phyloP scores from a whole-genome alignment of 1,140 invertebrate species.

The Armadillidium nasatum region DNA sequence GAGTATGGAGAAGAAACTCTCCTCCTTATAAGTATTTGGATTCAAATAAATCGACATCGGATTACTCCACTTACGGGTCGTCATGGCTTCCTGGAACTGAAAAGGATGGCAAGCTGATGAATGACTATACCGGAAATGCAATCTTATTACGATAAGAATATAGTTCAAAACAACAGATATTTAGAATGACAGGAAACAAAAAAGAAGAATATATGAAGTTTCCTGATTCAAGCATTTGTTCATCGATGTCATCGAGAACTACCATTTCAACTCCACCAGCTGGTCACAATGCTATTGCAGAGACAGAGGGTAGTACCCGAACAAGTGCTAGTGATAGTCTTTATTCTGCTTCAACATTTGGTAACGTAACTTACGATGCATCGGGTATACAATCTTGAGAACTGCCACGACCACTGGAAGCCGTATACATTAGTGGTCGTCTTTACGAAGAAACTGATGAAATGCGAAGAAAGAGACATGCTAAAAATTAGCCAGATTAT shows the following conservation, averaged over 20 bases:
- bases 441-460: background rate
- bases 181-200: background rate
- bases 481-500: background rate
- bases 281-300: background rate
- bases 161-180: background rate
- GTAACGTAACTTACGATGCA: background rate
- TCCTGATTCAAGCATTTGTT: background rate
- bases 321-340: background rate
- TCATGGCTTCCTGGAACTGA: background rate
- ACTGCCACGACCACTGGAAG: background rate
- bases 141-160: background rate
- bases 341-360: background rate
- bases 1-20: background rate
- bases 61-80: background rate
- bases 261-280: background rate
- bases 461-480: background rate
- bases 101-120: background rate
- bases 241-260: background rate
- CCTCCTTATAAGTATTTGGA: background rate
- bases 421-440: background rate
- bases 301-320: background rate
- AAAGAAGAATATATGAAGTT: background rate
- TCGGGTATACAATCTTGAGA: background rate
- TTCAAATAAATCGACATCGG: background rate
- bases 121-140: background rate